These are phyloP conservation scores for Otocyon megalotis DNA, from an alignment of 2,113 vertebrate species.

Conservation along the genomic window DNA sequence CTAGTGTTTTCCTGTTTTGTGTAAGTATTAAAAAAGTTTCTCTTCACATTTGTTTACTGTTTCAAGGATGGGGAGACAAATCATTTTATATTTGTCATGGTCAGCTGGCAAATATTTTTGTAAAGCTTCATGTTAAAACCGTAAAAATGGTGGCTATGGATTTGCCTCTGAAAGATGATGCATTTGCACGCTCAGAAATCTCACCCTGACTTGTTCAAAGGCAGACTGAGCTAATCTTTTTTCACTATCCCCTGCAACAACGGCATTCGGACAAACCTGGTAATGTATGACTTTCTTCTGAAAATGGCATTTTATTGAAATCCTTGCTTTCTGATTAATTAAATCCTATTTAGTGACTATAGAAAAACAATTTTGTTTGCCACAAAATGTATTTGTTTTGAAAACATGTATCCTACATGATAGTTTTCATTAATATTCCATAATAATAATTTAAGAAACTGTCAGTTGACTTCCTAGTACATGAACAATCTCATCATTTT, in stretches of 20 bases:
- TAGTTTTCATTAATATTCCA: neutral
- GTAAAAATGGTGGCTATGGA: neutral
- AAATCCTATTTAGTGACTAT: neutral
- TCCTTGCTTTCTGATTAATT: neutral
- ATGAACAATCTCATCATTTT: neutral
- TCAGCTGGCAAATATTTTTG: conserved; percentile 30
- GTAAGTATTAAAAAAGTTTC: neutral
- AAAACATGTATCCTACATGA: neutral
- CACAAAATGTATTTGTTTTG: neutral
- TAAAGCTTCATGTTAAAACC: conserved; percentile 44
- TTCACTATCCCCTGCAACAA: neutral
- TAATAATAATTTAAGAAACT: neutral
- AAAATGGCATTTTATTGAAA: conserved; percentile 36
- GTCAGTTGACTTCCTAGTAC: neutral
- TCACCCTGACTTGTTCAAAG: neutral
- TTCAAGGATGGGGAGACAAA: neutral
- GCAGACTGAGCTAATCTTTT: neutral
- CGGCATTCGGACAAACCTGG: neutral
- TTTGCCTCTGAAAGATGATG: neutral
- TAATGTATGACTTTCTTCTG: conserved; percentile 33
- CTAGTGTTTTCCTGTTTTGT: neutral
- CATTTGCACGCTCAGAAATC: neutral
- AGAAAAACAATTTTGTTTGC: neutral
- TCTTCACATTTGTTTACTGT: conserved; percentile 1
- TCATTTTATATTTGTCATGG: conserved; percentile 31